phyloP scores from a whole-genome alignment of 1,140 invertebrate genomes.

The Acromyrmex charruanus region DNA sequence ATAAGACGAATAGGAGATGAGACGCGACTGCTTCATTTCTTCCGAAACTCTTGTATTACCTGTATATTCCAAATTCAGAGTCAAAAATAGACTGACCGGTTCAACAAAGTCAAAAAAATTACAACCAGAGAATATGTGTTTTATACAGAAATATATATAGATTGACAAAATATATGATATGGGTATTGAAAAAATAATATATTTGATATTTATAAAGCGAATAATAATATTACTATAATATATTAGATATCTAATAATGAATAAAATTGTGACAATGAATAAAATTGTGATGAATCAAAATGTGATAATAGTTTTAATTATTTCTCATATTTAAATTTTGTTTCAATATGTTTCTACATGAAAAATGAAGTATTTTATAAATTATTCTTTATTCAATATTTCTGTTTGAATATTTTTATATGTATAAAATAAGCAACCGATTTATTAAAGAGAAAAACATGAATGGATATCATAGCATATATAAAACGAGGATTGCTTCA shows the following conservation, averaged over 20 bases:
- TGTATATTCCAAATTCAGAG: background rate
- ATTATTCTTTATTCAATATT: background rate
- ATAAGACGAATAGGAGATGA: slow-evolving; percentile 41
- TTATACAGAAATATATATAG: background rate
- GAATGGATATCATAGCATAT: background rate
- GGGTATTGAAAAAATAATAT: background rate
- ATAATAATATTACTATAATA: background rate
- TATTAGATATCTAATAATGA: background rate
- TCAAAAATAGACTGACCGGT: background rate
- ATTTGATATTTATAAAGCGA: background rate
- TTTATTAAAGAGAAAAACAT: background rate
- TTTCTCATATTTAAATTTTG: background rate
- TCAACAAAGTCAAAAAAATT: background rate
- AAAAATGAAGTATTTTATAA: background rate
- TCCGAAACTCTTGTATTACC: background rate
- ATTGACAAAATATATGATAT: background rate
- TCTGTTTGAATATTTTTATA: background rate
- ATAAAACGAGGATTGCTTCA: background rate
- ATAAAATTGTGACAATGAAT: background rate
- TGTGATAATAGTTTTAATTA: background rate
- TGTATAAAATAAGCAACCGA: background rate
- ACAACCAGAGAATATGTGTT: background rate
- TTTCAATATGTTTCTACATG: background rate
- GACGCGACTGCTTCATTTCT: background rate
- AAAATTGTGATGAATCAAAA: background rate